Conservation (phyloP, 2,888 invertebrate genomes). For the Scaptomyza parva region DNA sequence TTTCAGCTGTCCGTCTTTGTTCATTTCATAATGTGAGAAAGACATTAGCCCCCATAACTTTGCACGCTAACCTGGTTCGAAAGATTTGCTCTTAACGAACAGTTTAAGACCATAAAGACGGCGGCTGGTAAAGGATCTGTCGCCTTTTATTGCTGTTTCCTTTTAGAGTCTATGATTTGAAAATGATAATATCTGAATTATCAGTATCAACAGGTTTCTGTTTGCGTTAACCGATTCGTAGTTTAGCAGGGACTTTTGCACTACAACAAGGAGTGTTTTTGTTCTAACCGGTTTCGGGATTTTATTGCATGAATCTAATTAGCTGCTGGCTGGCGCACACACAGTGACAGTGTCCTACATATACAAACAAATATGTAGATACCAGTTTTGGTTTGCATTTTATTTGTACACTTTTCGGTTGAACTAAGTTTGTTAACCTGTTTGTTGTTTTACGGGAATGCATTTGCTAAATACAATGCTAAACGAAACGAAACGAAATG, state of each 20-base stretch:
- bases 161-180: slow-evolving; percentile 1
- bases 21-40: neutral
- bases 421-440: slow-evolving; percentile 24
- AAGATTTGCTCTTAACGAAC: slow-evolving; percentile 14
- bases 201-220: slow-evolving; percentile 16
- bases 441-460: neutral
- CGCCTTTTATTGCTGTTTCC: neutral
- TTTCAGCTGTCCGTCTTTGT: slow-evolving; percentile 8
- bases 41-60: no score
- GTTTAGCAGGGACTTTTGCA: slow-evolving; percentile 12
- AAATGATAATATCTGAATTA: slow-evolving; percentile 26
- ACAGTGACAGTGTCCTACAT: neutral
- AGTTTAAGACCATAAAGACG: neutral
- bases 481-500: neutral
- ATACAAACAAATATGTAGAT: neutral
- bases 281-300: neutral
- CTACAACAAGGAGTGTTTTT: neutral
- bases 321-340: neutral
- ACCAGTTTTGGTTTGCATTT: slow-evolving; percentile 34
- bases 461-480: neutral
- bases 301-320: slow-evolving; percentile 10
- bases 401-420: neutral
- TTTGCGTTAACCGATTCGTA: slow-evolving; percentile 2
- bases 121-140: slow-evolving; percentile 22
- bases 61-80: slow-evolving; percentile 18